These are phyloP conservation scores for Probaryconus sp. DNA, from an alignment of 1,140 invertebrate species.

Conservation along the genomic window DNA sequence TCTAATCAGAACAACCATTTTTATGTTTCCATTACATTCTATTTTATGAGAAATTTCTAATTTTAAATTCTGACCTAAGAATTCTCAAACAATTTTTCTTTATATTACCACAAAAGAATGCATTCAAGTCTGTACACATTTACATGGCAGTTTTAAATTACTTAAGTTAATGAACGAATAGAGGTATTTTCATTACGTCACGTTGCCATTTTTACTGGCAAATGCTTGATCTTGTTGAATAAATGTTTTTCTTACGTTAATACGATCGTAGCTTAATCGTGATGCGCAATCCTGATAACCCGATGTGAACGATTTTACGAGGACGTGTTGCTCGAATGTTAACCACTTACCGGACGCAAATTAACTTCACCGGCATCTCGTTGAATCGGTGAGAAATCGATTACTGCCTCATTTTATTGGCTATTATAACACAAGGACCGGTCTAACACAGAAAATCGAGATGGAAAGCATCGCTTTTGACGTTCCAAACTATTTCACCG, in stretches of 20 bases:
- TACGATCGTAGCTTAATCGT: slow-evolving; percentile 57
- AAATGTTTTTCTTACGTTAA: slow-evolving; percentile 8
- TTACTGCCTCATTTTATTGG: slow-evolving; percentile 70
- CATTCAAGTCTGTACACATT: too few species aligned
- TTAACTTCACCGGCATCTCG: slow-evolving; percentile 60
- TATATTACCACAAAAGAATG: too few species aligned
- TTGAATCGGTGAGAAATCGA: slow-evolving; percentile 70
- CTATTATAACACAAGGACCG: slow-evolving; percentile 69
- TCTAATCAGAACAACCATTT: too few species aligned
- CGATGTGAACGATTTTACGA: slow-evolving; percentile 67
- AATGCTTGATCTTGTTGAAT: too few species aligned
- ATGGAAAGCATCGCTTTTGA: slow-evolving; percentile 53
- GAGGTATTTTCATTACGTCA: slow-evolving; percentile 50
- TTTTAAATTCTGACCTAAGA: too few species aligned
- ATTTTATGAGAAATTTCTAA: too few species aligned
- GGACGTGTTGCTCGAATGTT: slow-evolving; percentile 61
- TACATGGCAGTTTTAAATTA: too few species aligned
- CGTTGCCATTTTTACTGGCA: slow-evolving; percentile 6
- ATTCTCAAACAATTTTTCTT: too few species aligned
- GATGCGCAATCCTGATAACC: slow-evolving; percentile 63
- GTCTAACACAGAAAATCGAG: slow-evolving; percentile 56
- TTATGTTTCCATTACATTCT: too few species aligned
- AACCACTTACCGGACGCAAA: slow-evolving; percentile 70
- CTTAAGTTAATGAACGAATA: slow-evolving; percentile 22
- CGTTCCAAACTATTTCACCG: slow-evolving; percentile 47